Base-by-base conservation (phyloP, 2,888 invertebrate genomes). In the Mermis nigrescens region DNA sequence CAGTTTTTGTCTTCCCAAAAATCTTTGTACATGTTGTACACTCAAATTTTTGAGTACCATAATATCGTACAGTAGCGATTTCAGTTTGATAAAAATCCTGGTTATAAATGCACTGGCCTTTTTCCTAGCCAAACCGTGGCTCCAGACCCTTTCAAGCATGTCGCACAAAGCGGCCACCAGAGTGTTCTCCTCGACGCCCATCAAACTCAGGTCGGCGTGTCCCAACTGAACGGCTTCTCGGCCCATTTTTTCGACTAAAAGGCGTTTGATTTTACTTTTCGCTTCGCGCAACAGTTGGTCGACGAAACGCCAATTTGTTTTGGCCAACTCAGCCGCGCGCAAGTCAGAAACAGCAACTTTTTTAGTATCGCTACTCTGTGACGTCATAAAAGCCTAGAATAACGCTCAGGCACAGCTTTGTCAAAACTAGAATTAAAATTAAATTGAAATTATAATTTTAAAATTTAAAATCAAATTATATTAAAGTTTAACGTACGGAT, bases 201-300 rank as follows among this genome's bases (percentile, higher is more conserved):
- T 89, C 51, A 79, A 71, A 56, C 74, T 75, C 22, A 73, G 87
- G 51, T 84, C 83, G 46, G 84, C 84, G 64, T 92, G 85, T 19
- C 92, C 92, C 63, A 95, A 76, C 55, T 90, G 91, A 1, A 88
- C 85, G 12, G 94, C 95, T 78, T 98, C 98, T 2, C 83, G 28
- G 22, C 95, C 95, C 85, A 98, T 86, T 78, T 98, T 98, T 70
- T 94, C 92, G n/a, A 98, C 82, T 38, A 98, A 78, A 91, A 98
- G 94, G 65, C 94, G 80, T 77, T 98, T 98, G 1, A 95, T 98
- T 80, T 92, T 61, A 2, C 71, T 71, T 68, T 78, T 79, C 56
- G 74, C 76, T 67, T 80, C 95, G 81, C 91, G 91, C 55, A 98
- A 78, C 66, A 98, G 79, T 73, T 91, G 89, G 72, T 95, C 94